Percentiles rank a stretch among this genome's conserved stretches.
Evolutionary conservation across 2,797 vertebrate genomes (phyloP).

Genomic region (Nannoperca australis): DNA sequence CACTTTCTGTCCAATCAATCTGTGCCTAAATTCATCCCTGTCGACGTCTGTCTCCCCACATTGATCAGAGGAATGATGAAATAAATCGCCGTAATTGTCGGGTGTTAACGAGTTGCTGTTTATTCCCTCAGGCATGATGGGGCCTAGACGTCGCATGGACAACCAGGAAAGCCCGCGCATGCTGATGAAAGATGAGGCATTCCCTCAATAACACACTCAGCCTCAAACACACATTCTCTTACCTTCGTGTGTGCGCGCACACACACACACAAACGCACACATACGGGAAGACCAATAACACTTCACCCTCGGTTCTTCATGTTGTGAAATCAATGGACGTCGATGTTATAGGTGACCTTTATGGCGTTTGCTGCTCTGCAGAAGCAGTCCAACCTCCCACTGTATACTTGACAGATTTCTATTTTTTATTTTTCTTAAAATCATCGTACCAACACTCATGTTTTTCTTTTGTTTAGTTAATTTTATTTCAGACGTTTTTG

Average conservation of each 20-base stretch:
- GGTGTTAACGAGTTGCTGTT: neutral
- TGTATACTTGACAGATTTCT: conserved; percentile 77
- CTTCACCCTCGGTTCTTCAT: conserved; percentile 63
- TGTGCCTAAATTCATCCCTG: neutral
- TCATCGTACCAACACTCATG: conserved; percentile 64
- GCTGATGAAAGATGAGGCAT: conserved; percentile 85
- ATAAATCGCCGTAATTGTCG: neutral
- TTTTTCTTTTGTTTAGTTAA: conserved; percentile 31
- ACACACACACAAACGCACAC: conserved; percentile 13
- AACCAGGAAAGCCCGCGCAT: conserved; percentile 85
- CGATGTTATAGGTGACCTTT: conserved; percentile 59
- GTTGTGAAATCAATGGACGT: conserved; percentile 68
- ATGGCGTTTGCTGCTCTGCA: conserved; percentile 70
- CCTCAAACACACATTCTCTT: conserved; percentile 56
- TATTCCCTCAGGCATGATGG: conserved; percentile 81
- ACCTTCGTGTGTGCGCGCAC: conserved; percentile 37
- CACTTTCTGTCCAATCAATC: neutral
- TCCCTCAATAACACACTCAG: conserved; percentile 78
- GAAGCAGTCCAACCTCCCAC: conserved; percentile 73
- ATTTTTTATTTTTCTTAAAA: conserved; percentile 37
- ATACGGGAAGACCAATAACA: conserved; percentile 60
- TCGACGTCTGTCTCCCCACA: neutral
- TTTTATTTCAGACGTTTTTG: conserved; percentile 39
- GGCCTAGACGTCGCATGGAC: conserved; percentile 80
- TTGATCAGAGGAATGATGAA: neutral